Conservation (phyloP, 2,113 vertebrate species). For the Pluvianellus socialis region DNA sequence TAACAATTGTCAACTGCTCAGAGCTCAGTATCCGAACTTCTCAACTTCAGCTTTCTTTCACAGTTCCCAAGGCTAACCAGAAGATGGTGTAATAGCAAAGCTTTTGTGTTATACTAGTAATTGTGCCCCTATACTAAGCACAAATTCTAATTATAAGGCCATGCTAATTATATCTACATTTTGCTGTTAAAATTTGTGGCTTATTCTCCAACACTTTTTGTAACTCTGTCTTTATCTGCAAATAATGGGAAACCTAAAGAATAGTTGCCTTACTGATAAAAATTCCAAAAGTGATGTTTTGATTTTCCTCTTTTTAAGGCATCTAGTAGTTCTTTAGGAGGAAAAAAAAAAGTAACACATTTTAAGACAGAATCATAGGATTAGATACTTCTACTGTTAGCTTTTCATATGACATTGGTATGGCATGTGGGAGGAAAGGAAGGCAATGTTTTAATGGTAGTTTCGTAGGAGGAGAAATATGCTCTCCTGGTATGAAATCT, state of each 20-base stretch:
- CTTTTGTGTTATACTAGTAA: neutral
- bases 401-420: constrained; percentile 26
- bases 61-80: constrained; percentile 17
- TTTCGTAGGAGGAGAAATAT: constrained; percentile 53
- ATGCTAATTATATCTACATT: neutral
- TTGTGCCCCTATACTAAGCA: neutral
- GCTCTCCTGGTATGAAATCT: constrained; percentile 16
- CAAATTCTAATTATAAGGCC: neutral
- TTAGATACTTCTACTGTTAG: neutral
- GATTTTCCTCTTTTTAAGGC: constrained; percentile 6
- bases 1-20: neutral
- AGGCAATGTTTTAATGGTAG: constrained; percentile 20
- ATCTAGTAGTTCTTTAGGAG: neutral
- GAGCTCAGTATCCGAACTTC: neutral
- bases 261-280: neutral
- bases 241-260: neutral
- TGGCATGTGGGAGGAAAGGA: constrained; percentile 39
- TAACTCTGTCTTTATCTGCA: neutral
- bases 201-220: neutral
- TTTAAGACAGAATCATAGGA: neutral
- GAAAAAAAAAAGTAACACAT: neutral
- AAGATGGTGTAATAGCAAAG: constrained; percentile 42
- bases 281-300: neutral
- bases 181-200: neutral
- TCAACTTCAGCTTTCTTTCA: neutral